Evolutionary conservation across 2,888 invertebrate species (phyloP), one percentile per base, ranked within the genome.

Genomic region (Lasioglossum vierecki): DNA sequence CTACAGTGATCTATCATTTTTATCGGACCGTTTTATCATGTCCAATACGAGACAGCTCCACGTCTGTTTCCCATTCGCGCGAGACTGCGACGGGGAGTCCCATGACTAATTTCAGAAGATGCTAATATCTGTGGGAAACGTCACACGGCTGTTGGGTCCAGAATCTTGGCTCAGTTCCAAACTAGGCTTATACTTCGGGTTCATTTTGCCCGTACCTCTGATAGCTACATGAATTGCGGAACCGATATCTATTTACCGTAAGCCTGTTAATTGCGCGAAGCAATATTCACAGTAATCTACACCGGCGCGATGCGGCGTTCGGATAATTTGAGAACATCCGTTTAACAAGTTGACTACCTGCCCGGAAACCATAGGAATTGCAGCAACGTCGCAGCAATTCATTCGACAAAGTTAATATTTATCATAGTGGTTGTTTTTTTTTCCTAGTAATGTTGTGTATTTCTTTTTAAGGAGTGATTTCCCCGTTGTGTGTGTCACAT

Each of bases 171-270:
- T 18, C 8, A 2, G 35, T 71, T 63, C 77, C 35, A 39, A n/a
- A 68, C 41, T 57, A 78, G 57, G 80, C 63, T 82, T 79, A 82
- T 41, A 13, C 13, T 41, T 30, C 15, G n/a, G n/a, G 35, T 71
- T 77, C 82, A 78, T 85, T 85, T 82, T 30, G 2, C 8, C 30
- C 8, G 30, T 18, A 18, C n/a, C n/a, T 22, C 71, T 84, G 13
- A 18, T 53, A 9, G 39, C 57, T 75, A n/a, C 35, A 70, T 53
- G 46, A 18, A 68, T 70, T 18, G 2, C 26, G 4, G 5, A 53
- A 70, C 79, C 73, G 41, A 84, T 77, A 57, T 53, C 41, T 76
- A 76, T 79, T 82, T 72, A 79, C 68, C 49, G 44, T 79, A 68
- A 79, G 39, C 13, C 26, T 35, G 57, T 76, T 82, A 82, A 68